Base-by-base conservation (phyloP, 92 coral and sea anemone species). In the Phymanthus crucifer region DNA sequence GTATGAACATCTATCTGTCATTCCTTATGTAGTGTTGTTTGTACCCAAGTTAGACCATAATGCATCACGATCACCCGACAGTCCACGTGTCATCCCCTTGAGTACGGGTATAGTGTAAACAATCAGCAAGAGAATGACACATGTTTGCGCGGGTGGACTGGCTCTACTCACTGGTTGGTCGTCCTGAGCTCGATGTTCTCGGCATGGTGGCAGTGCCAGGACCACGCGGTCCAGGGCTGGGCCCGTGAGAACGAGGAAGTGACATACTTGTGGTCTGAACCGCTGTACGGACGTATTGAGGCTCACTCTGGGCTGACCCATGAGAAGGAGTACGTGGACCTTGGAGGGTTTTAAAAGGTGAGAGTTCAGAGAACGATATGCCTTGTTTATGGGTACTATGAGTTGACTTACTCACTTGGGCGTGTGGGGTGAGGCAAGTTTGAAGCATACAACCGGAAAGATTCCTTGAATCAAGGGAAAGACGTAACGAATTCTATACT, bases 241-340 rank as follows among this genome's bases (percentile, higher is more conserved):
- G 78, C 23, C 79, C 88, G 1, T 86, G 86, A 18, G 86, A 74
- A 37, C 97, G 98, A 32, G 98, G 97, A 43, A 92, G 82, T 2
- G 98, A 92, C 76, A 90, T 92, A 70, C 92, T 87, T 4, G 94
- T 86, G 16, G 72, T 75, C 46, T 71, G 89, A 78, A 66, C 88
- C 47, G 97, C 88, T 84, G 88, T 84, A 36, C 86, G 86, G 32
- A 82, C 87, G 14, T 83, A 48, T 21, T 75, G 70, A 2, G 91
- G 88, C 69, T 84, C 94, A 76, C 89, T 56, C 37, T 86, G 88
- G 36, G 81, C 70, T 32, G 92, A 88, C 33, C 94, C 78, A 75
- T 87, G 98, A 31, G 97, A 92, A 38, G 93, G 88, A 4, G 91
- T 76, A 12, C 92, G 88, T 27, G 90, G 87, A 52, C 93, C 97